Evolutionary conservation across 2,888 invertebrate species (phyloP).

Genomic region (Tillus elongatus): DNA sequence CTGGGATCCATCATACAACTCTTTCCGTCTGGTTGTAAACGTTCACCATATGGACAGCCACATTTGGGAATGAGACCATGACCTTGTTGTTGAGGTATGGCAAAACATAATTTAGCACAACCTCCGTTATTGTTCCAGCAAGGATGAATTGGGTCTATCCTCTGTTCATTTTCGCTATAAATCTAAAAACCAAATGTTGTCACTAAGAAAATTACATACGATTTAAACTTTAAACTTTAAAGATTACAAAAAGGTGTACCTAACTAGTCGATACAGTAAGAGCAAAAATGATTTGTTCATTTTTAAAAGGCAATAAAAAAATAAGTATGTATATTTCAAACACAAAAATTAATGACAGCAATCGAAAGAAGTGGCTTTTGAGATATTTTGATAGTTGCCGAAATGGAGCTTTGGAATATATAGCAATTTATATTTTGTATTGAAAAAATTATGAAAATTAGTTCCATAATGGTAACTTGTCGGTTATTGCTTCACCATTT

Average conservation of each 20-base stretch:
- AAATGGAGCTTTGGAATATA: too few relatives aligned
- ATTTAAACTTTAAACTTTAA: too few relatives aligned
- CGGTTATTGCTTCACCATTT: too few relatives aligned
- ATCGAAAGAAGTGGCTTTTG: too few relatives aligned
- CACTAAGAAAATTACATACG: constrained; percentile 5
- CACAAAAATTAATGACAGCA: too few relatives aligned
- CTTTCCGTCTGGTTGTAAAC: constrained; percentile 58
- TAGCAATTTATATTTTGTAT: too few relatives aligned
- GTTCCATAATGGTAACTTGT: too few relatives aligned
- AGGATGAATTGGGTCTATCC: constrained; percentile 62
- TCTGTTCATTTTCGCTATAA: constrained; percentile 68
- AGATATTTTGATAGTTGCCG: too few relatives aligned
- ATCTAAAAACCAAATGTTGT: constrained; percentile 43
- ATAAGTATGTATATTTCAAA: too few relatives aligned
- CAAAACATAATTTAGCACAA: constrained; percentile 94
- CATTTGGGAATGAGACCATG: constrained; percentile 58
- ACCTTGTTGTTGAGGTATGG: constrained; percentile 59
- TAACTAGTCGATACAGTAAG: background rate
- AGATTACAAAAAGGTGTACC: background rate
- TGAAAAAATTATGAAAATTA: too few relatives aligned
- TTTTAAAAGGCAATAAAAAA: too few relatives aligned
- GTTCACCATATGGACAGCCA: constrained; percentile 90
- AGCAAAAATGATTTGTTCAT: background rate
- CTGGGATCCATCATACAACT: constrained; percentile 72
- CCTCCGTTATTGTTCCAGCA: constrained; percentile 79